Evolutionary conservation across 2,888 invertebrate genomes (phyloP), one percentile per base, ranked within the genome.

Genomic region (Rhingia campestris): DNA sequence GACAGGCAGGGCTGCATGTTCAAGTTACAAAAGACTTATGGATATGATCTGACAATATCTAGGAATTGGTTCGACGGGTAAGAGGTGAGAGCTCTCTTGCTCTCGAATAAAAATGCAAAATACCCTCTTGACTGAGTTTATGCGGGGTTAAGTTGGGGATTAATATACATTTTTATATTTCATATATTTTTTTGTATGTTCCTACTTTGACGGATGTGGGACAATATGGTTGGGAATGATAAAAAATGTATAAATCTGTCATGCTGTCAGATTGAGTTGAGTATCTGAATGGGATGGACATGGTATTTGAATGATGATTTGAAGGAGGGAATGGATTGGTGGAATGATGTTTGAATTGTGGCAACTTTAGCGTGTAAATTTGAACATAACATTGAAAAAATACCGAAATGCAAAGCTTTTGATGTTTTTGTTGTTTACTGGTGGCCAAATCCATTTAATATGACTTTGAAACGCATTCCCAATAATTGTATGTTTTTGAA

Each of bases 21-120:
- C 35, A 41, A 35, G 80, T 70, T 22, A 22, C 22, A 49, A 47
- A 22, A 49, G 49, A 49, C 63, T 67, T 59, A 32, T 66, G 72
- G 72, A 81, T 81, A 61, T 47, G 64, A 75, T 72, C 59, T 77
- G 77, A 74, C 67, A 77, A 82, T 74, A 77, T 77, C 66, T 61
- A 53, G 39, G 33, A 45, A 59, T 41, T 22, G 67, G 33, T 69
- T 49, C 47, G 70, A 64, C 14, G 47, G 45, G 51, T 75, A 32
- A 37, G 73, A 61, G 54, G 3, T 7, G 10, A 49, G 64, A 53
- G 61, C 37, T 43, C 49, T 22, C 22, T 22, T 22, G 51, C 43
- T 73, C 12, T 66, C 6, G 10, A 63, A 54, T 33, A 47, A 63
- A 45, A 76, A 59, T 63, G 49, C 64, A 66, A 61, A 22, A 22